These are phyloP conservation scores for Smutsia temminckii DNA, from an alignment of 2,797 vertebrate species.

Conservation along the genomic window DNA sequence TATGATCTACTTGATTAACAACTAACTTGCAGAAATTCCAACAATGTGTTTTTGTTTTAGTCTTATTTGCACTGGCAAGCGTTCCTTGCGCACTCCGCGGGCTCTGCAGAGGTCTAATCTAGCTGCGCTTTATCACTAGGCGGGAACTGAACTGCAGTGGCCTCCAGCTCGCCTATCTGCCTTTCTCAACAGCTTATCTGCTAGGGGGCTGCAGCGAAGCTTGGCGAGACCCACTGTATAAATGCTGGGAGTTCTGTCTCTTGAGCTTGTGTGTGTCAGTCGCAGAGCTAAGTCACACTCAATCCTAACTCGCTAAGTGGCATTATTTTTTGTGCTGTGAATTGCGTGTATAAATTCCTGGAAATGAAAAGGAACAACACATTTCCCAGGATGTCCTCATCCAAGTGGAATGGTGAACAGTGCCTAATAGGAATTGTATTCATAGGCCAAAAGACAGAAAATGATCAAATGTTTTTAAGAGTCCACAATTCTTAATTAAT, in stretches of 20 bases:
- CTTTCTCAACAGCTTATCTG: constrained; percentile 80
- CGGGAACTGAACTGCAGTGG: constrained; percentile 47
- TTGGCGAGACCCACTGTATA: constrained; percentile 75
- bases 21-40: constrained; percentile 83
- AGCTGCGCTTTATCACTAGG: constrained; percentile 80
- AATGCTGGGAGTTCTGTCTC: constrained; percentile 79
- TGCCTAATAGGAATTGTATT: neutral
- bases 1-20: constrained; percentile 85
- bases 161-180: constrained; percentile 77
- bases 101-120: constrained; percentile 83
- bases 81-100: constrained; percentile 74
- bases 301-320: constrained; percentile 72
- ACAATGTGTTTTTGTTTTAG: constrained; percentile 84
- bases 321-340: constrained; percentile 53
- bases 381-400: constrained; percentile 17
- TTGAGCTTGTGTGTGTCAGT: constrained; percentile 77
- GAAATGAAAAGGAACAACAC: constrained; percentile 45
- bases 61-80: constrained; percentile 86
- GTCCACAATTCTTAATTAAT: neutral
- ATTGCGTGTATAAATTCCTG: constrained; percentile 43
- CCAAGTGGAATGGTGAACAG: constrained; percentile 23
- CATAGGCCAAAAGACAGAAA: constrained; percentile 21
- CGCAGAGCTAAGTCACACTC: constrained; percentile 77
- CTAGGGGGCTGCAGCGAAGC: constrained; percentile 68
- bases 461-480: constrained; percentile 18